These are phyloP conservation scores for Belgica antarctica DNA, from an alignment of 2,888 invertebrate species.

Conservation along the genomic window DNA sequence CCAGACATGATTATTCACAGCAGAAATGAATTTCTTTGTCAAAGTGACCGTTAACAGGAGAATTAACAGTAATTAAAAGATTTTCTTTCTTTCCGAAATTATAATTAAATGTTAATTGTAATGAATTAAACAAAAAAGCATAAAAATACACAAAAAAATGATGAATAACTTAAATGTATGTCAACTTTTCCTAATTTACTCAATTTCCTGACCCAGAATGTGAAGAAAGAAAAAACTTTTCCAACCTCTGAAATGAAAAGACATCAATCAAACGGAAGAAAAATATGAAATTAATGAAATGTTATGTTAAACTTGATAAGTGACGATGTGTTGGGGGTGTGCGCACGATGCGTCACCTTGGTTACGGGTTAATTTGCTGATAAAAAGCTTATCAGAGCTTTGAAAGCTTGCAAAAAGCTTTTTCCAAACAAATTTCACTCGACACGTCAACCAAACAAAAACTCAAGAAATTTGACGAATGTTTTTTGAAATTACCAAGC, in stretches of 20 bases:
- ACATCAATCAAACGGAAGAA: constrained; percentile 6
- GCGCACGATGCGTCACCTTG: too few relatives aligned
- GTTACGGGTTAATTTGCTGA: too few relatives aligned
- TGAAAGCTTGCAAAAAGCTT: too few relatives aligned
- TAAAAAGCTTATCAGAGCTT: too few relatives aligned
- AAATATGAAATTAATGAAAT: background rate
- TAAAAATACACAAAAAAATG: constrained; percentile 17
- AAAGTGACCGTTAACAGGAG: background rate
- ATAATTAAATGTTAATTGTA: constrained; percentile 29
- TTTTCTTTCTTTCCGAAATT: constrained; percentile 4
- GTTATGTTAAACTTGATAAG: constrained; percentile 6
- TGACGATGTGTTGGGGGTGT: too few relatives aligned
- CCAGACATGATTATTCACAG: too few relatives aligned
- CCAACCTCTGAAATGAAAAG: background rate
- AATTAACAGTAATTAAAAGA: constrained; percentile 20
- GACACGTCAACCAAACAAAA: background rate
- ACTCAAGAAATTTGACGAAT: background rate
- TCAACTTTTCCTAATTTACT: background rate
- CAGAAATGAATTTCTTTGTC: background rate
- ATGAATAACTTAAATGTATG: background rate
- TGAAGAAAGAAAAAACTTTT: background rate
- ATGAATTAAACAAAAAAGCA: constrained; percentile 10
- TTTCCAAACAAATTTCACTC: too few relatives aligned
- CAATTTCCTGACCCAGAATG: background rate
- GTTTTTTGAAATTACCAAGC: background rate